Evolutionary conservation across 2,113 vertebrate genomes (phyloP).

Genomic region (Barnardius zonarius): DNA sequence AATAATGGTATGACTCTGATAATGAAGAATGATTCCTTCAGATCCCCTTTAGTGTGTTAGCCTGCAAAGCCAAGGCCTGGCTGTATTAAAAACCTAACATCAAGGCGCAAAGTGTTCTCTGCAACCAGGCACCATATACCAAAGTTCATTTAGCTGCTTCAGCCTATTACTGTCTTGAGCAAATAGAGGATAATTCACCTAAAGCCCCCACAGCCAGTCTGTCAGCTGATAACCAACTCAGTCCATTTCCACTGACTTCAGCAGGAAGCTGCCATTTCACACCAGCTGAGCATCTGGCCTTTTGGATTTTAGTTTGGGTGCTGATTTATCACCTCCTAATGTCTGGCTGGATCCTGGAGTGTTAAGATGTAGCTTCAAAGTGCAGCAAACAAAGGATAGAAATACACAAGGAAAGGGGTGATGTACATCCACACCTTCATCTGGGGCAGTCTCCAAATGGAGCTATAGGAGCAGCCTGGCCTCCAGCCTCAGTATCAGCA

Average conservation of each 20-base stretch:
- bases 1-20: slow-evolving; percentile 51
- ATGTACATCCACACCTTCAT: accelerated
- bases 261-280: not conserved
- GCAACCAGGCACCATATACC: not conserved
- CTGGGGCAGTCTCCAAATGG: not conserved
- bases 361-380: not conserved
- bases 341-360: not conserved
- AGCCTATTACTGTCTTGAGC: not conserved
- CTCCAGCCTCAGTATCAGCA: not conserved
- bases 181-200: not conserved
- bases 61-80: not conserved
- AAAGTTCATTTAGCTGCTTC: not conserved
- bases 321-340: not conserved
- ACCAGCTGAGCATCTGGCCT: not conserved
- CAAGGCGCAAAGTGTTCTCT: not conserved
- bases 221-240: not conserved
- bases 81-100: not conserved
- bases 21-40: slow-evolving; percentile 46
- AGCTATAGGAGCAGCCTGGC: not conserved
- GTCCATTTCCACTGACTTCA: not conserved
- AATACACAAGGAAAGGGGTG: not conserved
- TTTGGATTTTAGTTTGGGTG: not conserved
- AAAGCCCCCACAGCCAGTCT: not conserved
- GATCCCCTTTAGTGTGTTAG: not conserved
- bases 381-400: not conserved